Base-by-base conservation (phyloP, 2,797 vertebrate species). In the Esox lucius region DNA sequence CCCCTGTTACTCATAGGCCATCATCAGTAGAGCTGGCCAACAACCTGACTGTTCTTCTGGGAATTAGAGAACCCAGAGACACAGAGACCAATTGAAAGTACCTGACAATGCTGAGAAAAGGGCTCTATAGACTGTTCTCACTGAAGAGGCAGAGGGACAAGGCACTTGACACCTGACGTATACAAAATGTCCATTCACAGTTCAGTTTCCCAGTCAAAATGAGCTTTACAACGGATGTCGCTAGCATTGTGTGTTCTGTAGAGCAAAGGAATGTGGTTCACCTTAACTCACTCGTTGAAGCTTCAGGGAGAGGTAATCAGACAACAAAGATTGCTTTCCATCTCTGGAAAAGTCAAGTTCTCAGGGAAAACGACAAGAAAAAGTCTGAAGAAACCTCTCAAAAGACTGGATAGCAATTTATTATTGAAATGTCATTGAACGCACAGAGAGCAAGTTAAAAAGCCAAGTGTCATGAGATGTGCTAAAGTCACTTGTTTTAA, bases 1-100 rank as follows among this genome's bases (percentile, higher is more conserved):
- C 85, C 85, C 90, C 42, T 26, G 81, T 69, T 76, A 87, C 84
- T 88, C 85, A 77, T 71, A 84, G 89, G 85, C 80, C 88, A 88
- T 86, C 89, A 68, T 89, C 83, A 84, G 86, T 85, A 77, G 85
- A 87, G 75, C 80, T 46, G 39, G 79, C 72, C 74, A 77, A 81
- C 81, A 73, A 72, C 68, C 75, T 67, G 79, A 78, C 84, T 77
- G 75, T 61, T 61, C 56, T 24, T 85, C 74, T 87, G 82, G 83
- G 84, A 85, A 87, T 31, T n/a, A 80, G 85, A 81, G 80, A 81
- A 73, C 35, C 42, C 42, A 12, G 42, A 46, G 71, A 72, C 80
- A 71, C 78, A 22, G 70, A 74, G 78, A 64, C 46, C 33, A 26
- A 46, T 19, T 4, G 51, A 79, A 73, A 85, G 75, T 76, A 81